Percentiles rank a stretch among this genome's conserved stretches.
These are phyloP conservation scores for Sepiola atlantica DNA, from an alignment of 2,888 invertebrate genomes.

Conservation along the genomic window DNA sequence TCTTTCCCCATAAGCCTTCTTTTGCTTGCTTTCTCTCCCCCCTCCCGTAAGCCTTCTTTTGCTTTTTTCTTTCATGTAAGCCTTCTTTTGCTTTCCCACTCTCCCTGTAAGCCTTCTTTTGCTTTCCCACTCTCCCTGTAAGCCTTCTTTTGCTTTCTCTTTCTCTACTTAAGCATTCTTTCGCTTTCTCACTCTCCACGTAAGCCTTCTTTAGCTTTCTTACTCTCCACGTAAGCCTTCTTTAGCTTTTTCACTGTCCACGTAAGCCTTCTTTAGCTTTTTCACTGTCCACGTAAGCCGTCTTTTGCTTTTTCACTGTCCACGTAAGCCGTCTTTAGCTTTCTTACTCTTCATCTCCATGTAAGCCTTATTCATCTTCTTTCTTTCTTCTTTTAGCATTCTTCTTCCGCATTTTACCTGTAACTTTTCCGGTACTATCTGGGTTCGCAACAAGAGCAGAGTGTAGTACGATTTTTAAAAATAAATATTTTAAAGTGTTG, in stretches of 20 bases:
- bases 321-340: too few species aligned
- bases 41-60: background rate
- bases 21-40: background rate
- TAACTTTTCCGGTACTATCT: too few species aligned
- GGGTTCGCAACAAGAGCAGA: too few species aligned
- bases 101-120: background rate
- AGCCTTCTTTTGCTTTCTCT: background rate
- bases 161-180: too few species aligned
- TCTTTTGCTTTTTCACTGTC: too few species aligned
- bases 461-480: too few species aligned
- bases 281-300: too few species aligned
- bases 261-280: too few species aligned
- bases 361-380: background rate
- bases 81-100: background rate
- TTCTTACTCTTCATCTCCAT: too few species aligned
- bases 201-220: background rate
- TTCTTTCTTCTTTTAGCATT: background rate
- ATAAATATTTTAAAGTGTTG: too few species aligned
- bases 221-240: background rate
- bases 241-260: background rate
- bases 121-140: background rate
- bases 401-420: background rate
- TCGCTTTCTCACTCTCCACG: background rate
- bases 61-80: background rate
- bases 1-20: background rate